Base-by-base conservation (phyloP, 2,888 invertebrate genomes). In the Philereme vetulata region DNA sequence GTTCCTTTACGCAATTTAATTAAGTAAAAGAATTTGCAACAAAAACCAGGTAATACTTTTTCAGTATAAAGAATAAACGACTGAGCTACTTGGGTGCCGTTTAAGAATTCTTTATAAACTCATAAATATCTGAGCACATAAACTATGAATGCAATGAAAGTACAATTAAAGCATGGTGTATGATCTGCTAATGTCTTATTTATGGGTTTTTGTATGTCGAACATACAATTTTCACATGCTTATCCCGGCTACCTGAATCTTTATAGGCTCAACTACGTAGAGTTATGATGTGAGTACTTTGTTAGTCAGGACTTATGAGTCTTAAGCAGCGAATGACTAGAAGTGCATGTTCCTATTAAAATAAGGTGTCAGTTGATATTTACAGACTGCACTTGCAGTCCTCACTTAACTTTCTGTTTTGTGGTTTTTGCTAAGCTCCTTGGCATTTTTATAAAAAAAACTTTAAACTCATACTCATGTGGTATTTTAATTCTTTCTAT, bases 121-220 rank as follows among this genome's bases (percentile, higher is more conserved):
- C 72, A 71, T 73, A 70, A 67, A 70, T 67, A 65, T 58, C 51
- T 57, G 62, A 64, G 56, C 64, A 66, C 81, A 80, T 85, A 86
- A 86, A 86, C 71, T 75, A 82, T 62, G 70, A 62, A 59, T 68
- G 87, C 85, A 88, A 88, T 81, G 74, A 72, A 70, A 72, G 75
- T 74, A 76, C 78, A 85, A 82, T 84, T 80, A 80, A 78, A 84
- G 74, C 75, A 77, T 55, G 71, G 66, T 64, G 70, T 84, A 90
- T 80, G 89, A 91, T 77, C 85, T 90, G 90, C 82, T 90, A 90
- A 92, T 90, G 85, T 87, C 86, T 84, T 91, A 91, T 92, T 92
- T 92, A 92, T 91, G 88, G 85, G 82, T 81, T 81, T 81, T 77
- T 75, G 77, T 76, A 71, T 78, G 80, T 84, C 76, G 77, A 75